Evolutionary conservation across 2,888 invertebrate species (phyloP).

Genomic region (Aelia acuminata): DNA sequence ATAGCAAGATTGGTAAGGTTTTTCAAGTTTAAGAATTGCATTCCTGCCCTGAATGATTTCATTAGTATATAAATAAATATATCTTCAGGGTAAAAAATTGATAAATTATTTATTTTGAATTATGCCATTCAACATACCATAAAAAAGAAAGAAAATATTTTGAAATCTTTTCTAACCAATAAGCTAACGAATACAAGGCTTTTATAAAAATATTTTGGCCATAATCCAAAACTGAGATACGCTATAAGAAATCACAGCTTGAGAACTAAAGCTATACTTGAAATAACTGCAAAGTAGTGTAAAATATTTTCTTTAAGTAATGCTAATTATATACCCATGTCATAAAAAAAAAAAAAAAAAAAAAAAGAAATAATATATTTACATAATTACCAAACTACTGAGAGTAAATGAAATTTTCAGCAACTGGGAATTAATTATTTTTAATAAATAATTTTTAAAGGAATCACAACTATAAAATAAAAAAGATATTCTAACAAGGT

Average conservation of each 20-base stretch:
- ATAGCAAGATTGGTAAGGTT: too few relatives aligned
- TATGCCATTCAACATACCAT: neutral
- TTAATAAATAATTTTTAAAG: neutral
- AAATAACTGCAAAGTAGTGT: slow-evolving; percentile 39
- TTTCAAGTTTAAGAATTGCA: too few relatives aligned
- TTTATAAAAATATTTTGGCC: slow-evolving; percentile 58
- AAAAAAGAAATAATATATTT: too few relatives aligned
- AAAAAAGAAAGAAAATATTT: neutral
- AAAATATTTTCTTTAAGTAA: neutral
- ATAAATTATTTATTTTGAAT: neutral
- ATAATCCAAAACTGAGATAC: slow-evolving; percentile 35
- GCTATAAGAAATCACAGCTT: slow-evolving; percentile 47
- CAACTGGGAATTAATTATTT: slow-evolving; percentile 8
- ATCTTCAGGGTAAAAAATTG: too few relatives aligned
- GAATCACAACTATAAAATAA: neutral
- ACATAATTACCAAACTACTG: neutral
- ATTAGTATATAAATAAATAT: too few relatives aligned
- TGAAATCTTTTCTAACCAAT: slow-evolving; percentile 21
- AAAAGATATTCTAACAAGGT: slow-evolving; percentile 36
- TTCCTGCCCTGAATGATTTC: too few relatives aligned
- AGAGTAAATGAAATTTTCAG: neutral
- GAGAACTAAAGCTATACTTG: slow-evolving; percentile 28
- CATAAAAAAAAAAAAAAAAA: neutral
- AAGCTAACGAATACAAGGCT: slow-evolving; percentile 56
- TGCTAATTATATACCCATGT: neutral